phyloP scores from a whole-genome alignment of 1,140 invertebrate species.

The Episyrphus balteatus region DNA sequence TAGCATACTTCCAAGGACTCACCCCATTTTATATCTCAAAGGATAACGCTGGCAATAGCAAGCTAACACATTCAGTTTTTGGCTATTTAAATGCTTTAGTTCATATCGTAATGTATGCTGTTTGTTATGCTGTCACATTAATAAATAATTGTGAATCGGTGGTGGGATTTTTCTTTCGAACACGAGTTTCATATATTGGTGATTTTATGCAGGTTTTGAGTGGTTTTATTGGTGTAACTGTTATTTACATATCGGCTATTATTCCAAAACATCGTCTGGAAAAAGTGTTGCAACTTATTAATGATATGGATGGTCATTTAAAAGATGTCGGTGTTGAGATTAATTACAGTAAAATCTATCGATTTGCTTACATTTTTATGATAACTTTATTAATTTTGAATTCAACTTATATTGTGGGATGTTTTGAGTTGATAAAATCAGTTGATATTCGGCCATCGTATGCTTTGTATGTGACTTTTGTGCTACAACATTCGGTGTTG shows the following conservation, averaged over 20 bases:
- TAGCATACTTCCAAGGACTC: constrained; percentile 22
- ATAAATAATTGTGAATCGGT: constrained; percentile 27
- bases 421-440: constrained; percentile 19
- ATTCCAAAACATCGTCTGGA: constrained; percentile 25
- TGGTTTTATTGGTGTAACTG: constrained; percentile 30
- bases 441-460: constrained; percentile 12
- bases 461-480: constrained; percentile 24
- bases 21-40: constrained; percentile 23
- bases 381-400: constrained; percentile 19
- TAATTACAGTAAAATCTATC: constrained; percentile 29
- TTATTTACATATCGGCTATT: constrained; percentile 27
- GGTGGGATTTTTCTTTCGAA: constrained; percentile 30
- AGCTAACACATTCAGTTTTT: constrained; percentile 20
- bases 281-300: constrained; percentile 19
- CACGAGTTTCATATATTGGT: constrained; percentile 25
- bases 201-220: constrained; percentile 31
- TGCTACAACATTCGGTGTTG: constrained; percentile 29
- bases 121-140: constrained; percentile 23
- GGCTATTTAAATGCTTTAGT: constrained; percentile 22
- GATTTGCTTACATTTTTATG: constrained; percentile 22
- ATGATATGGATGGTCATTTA: constrained; percentile 23
- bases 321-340: constrained; percentile 27
- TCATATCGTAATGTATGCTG: constrained; percentile 17
- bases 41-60: constrained; percentile 6
- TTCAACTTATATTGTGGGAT: constrained; percentile 15